A percentile compares a stretch with the other conserved stretches of the same genome.
These are phyloP conservation scores for Jaculus jaculus DNA, from an alignment of 2,113 vertebrate genomes.

Conservation along the genomic window DNA sequence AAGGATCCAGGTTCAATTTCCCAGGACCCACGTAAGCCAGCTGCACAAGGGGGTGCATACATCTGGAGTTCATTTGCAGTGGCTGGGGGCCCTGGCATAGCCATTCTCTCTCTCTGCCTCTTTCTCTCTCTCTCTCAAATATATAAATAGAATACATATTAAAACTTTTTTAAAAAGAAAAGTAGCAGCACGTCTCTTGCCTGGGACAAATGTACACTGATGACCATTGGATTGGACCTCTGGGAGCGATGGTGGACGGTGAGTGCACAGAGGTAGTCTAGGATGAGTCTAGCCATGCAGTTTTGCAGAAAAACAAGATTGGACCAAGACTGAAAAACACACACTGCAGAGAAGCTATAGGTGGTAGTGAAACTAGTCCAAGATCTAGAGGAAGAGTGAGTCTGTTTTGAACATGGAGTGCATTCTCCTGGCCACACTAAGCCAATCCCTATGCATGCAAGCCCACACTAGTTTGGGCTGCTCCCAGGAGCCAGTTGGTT, in stretches of 20 bases:
- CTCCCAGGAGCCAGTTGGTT: neutral
- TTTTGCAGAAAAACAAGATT: neutral
- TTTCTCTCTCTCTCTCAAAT: no score
- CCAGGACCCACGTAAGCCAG: no score
- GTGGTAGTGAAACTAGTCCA: neutral
- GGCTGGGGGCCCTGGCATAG: no score
- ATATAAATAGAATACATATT: no score
- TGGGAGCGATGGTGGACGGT: neutral
- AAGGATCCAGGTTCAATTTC: no score
- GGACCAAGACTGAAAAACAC: neutral
- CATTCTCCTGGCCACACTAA: neutral
- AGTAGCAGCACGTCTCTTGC: no score
- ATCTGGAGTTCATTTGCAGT: no score
- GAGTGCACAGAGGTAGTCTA: neutral
- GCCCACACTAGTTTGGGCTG: rapidly evolving
- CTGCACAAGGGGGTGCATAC: no score
- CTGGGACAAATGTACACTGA: neutral
- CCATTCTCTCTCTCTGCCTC: no score
- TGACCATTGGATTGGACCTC: neutral
- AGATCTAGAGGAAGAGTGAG: neutral
- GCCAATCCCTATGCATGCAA: neutral
- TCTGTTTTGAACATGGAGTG: neutral
- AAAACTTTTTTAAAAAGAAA: no score
- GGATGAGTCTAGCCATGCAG: neutral
- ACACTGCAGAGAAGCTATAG: neutral